Percentiles rank a stretch among this genome's conserved stretches.
Evolutionary conservation across 1,140 invertebrate genomes (phyloP).

Genomic region (Dreissena polymorpha): DNA sequence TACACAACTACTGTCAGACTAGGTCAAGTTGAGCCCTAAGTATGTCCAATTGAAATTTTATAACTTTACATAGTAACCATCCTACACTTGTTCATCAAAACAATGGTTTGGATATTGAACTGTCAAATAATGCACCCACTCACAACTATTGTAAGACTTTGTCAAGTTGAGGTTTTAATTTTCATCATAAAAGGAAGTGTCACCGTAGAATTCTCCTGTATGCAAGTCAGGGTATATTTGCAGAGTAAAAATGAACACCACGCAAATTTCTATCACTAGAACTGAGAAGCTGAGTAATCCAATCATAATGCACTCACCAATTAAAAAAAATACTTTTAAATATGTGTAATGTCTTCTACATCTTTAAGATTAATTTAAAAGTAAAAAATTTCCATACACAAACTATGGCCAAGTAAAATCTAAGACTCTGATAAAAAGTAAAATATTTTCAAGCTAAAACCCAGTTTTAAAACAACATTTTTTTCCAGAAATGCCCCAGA

Average conservation of each 20-base stretch:
- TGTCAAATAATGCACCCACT: too few relatives aligned
- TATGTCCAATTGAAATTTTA: constrained; percentile 41
- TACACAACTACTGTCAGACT: not conserved
- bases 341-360: not conserved
- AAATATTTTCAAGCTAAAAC: too few relatives aligned
- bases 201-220: constrained; percentile 27
- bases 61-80: not conserved
- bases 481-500: too few relatives aligned
- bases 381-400: not conserved
- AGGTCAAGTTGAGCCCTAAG: constrained; percentile 16
- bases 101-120: too few relatives aligned
- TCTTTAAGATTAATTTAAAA: not conserved
- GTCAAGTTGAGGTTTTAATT: constrained; percentile 12
- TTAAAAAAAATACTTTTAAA: not conserved
- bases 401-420: not conserved
- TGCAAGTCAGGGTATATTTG: constrained; percentile 44
- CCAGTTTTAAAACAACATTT: too few relatives aligned
- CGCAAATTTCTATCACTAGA: constrained; percentile 35
- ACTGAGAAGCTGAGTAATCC: constrained; percentile 46
- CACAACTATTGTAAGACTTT: not conserved
- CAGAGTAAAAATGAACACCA: constrained; percentile 39
- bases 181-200: constrained; percentile 40
- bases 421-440: not conserved
- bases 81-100: not conserved
- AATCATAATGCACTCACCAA: constrained; percentile 31